These are phyloP conservation scores for Ochlodes sylvanus DNA, from an alignment of 2,888 invertebrate genomes.

Conservation along the genomic window DNA sequence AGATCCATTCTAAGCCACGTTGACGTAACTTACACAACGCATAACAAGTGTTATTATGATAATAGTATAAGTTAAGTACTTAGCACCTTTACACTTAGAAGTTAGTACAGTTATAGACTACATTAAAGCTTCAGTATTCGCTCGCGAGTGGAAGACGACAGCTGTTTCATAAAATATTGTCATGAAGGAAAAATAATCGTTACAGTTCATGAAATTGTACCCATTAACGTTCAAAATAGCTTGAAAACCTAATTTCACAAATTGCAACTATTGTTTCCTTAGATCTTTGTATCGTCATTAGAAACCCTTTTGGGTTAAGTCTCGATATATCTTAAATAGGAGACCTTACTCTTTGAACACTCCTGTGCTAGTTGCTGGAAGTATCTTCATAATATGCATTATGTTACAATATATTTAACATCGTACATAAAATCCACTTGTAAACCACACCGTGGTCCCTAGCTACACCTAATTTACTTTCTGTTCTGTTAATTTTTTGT, in stretches of 20 bases:
- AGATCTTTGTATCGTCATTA: not conserved
- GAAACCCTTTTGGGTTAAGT: not conserved
- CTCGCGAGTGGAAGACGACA: conserved; percentile 69
- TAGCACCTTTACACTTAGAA: conserved; percentile 50
- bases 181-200: not conserved
- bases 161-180: conserved; percentile 47
- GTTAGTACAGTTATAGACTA: conserved; percentile 63
- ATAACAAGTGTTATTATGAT: conserved; percentile 8
- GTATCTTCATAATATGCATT: no score
- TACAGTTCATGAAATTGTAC: not conserved
- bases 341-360: no score
- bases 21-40: not conserved
- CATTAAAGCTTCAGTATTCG: conserved; percentile 76
- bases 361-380: no score
- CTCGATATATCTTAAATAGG: not conserved
- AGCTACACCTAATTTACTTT: no score
- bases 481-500: not conserved
- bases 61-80: conserved; percentile 38
- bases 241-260: not conserved
- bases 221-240: not conserved
- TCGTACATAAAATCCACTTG: no score
- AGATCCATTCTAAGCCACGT: not conserved
- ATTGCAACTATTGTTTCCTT: not conserved
- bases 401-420: no score
- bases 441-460: no score